Evolutionary conservation across 30 jellyfish, hydroid and myxozoan genomes (phyloP).

Genomic region (Turritopsis rubra): DNA sequence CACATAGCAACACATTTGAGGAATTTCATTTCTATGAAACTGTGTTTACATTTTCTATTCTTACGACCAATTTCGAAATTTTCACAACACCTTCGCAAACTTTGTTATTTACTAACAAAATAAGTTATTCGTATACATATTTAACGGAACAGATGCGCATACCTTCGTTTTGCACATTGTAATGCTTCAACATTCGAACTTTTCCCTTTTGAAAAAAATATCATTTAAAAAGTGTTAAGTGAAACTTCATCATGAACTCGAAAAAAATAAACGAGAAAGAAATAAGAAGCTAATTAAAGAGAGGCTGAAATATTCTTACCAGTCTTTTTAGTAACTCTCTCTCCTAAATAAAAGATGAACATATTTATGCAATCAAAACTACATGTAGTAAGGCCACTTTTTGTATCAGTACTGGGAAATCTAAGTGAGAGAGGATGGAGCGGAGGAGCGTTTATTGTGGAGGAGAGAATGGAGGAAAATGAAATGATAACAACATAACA

Average conservation of each 20-base stretch:
- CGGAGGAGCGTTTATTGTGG: background rate
- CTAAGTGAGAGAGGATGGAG: background rate
- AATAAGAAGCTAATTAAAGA: background rate
- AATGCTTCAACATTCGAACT: background rate
- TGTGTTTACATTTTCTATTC: background rate
- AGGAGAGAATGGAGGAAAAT: background rate
- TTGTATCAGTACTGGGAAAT: no score
- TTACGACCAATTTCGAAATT: background rate
- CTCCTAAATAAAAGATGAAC: background rate
- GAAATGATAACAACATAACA: background rate
- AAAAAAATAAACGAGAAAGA: no score
- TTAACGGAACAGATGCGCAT: background rate
- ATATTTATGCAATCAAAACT: background rate
- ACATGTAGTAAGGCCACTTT: background rate
- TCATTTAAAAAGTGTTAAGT: no score
- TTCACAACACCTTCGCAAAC: background rate
- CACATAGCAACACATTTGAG: background rate
- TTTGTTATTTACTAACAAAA: background rate
- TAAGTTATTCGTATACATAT: background rate
- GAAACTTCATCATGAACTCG: no score
- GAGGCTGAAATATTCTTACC: background rate
- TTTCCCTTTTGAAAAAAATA: background rate
- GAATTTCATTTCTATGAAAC: background rate
- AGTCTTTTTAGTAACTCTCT: background rate
- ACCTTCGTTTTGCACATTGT: background rate